Evolutionary conservation across 2,797 vertebrate species (phyloP), one percentile per base, ranked within the genome.

Genomic region (Fistularia commersonii): DNA sequence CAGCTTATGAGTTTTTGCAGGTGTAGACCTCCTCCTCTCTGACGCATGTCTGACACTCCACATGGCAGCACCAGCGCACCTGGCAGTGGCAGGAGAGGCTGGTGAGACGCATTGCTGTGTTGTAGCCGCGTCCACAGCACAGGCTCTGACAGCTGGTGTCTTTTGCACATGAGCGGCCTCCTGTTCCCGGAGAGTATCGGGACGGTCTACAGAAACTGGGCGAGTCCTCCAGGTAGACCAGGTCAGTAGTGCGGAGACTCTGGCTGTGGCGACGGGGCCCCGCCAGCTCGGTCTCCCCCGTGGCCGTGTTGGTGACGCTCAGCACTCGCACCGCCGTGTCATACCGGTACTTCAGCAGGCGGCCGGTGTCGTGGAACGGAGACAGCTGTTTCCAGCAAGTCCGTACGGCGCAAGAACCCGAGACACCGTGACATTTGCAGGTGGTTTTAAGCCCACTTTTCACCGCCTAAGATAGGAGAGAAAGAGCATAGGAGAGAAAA

Each of bases 371-470:
- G 0, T 97, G 95, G 83, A 99, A 98, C 0, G 93, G 93, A 0
- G 96, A 94, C 62, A 99, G 93, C 86, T 99, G 96, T 83, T 97
- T 98, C 97, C 97, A 99, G 78, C 97, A 99, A 1, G 97, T 99
- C 38, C 95, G 90, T 12, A 98, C 92, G 0, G 96, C 94, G 0
- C 97, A 99, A 0, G 97, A 99, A 52, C 97, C 97, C 0, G 97
- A 99, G 60, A 99, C 97, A 0, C 97, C 97, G 0, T 99, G 97
- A 77, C 97, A 99, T 82, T 99, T 99, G 72, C 97, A 99, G 0
- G 96, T 99, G 10, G 96, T 99, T 85, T 94, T 95, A 75, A 98
- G 90, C 32, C 97, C 97, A 0, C 91, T 96, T 84, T 96, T 98
- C 74, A 99, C 96, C 0, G 93, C 94, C 97, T 99, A 57, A 46